These are phyloP conservation scores for Centropus unirufus DNA, from an alignment of 2,113 vertebrate species.

Conservation along the genomic window DNA sequence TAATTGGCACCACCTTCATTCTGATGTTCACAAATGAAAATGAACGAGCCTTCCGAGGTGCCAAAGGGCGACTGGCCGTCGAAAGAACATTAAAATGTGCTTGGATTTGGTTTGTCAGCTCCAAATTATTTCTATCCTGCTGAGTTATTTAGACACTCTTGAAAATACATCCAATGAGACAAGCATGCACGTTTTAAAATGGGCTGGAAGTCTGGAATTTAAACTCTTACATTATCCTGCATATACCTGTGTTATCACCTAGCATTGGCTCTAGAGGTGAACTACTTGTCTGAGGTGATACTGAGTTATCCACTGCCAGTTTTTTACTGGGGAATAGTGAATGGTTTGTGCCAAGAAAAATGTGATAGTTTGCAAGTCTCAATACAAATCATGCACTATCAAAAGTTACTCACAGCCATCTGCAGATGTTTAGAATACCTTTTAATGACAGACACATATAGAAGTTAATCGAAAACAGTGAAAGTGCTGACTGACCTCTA, in stretches of 20 bases:
- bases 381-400: background rate
- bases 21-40: slow-evolving; percentile 19
- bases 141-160: background rate
- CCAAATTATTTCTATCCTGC: background rate
- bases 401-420: background rate
- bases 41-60: background rate
- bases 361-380: background rate
- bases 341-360: background rate
- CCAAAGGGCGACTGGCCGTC: background rate
- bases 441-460: background rate
- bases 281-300: background rate
- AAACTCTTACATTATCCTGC: background rate
- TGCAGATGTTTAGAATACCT: background rate
- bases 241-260: background rate
- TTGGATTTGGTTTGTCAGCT: slow-evolving; percentile 10
- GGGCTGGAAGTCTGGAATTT: background rate
- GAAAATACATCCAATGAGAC: background rate
- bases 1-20: slow-evolving; percentile 38
- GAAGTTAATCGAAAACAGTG: background rate
- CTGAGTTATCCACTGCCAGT: background rate
- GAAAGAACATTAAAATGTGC: background rate
- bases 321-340: background rate
- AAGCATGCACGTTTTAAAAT: background rate
- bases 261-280: background rate
- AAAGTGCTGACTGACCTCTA: background rate